phyloP scores from a whole-genome alignment of 2,888 invertebrate genomes.

The Rosalia funebris region DNA sequence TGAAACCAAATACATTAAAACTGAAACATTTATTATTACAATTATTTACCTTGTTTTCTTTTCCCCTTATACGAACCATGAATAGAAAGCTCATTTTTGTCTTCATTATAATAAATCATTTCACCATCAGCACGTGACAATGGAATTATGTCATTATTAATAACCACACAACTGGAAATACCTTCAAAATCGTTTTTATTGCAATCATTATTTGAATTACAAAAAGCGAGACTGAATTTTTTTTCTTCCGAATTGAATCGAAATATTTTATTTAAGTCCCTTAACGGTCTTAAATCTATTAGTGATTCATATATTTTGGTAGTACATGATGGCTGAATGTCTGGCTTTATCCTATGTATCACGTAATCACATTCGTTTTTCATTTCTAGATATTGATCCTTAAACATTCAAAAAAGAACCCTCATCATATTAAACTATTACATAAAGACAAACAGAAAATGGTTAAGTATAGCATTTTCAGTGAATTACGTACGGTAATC shows the following conservation, averaged over 20 bases:
- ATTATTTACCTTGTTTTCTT: constrained; percentile 30
- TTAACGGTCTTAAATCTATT: neutral
- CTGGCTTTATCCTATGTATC: neutral
- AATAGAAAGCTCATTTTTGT: constrained; percentile 22
- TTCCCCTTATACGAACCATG: constrained; percentile 10
- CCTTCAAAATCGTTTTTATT: neutral
- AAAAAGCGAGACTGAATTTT: neutral
- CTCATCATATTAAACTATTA: too few relatives aligned
- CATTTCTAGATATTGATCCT: neutral
- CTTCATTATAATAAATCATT: constrained; percentile 21
- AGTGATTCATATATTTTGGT: neutral
- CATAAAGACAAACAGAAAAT: too few relatives aligned
- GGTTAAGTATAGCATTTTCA: too few relatives aligned
- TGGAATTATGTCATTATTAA: neutral
- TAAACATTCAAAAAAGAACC: too few relatives aligned
- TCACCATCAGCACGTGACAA: neutral
- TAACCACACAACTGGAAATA: neutral
- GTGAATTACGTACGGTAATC: too few relatives aligned
- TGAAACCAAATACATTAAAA: too few relatives aligned
- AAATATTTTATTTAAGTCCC: neutral
- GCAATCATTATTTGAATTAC: neutral
- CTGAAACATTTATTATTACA: too few relatives aligned
- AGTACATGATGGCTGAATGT: neutral
- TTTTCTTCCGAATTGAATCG: neutral
- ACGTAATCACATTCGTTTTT: neutral